Evolutionary conservation across 2,797 vertebrate genomes (phyloP).

Genomic region (Chelon labrosus): DNA sequence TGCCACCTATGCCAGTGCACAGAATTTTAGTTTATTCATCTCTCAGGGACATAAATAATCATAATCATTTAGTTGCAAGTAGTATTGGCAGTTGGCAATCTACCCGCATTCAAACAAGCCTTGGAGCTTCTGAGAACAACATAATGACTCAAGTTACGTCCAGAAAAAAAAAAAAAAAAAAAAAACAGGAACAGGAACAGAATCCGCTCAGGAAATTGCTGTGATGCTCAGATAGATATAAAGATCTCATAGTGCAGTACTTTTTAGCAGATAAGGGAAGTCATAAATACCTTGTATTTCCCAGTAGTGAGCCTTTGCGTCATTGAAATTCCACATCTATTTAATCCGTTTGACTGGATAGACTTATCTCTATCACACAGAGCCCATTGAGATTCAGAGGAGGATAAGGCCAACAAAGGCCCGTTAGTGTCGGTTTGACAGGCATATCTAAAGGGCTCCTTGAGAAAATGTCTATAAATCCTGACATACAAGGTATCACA

Average conservation of each 20-base stretch:
- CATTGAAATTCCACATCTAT: conserved; percentile 10
- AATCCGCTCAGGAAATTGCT: conserved; percentile 48
- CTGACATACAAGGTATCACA: conserved; percentile 45
- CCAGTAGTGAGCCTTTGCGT: conserved; percentile 17
- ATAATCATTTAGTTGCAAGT: conserved; percentile 36
- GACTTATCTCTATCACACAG: conserved; percentile 37
- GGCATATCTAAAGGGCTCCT: conserved; percentile 58
- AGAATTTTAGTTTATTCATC: conserved; percentile 24
- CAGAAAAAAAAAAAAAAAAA: conserved; percentile 27
- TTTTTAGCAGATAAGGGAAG: conserved; percentile 27
- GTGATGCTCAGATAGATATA: conserved; percentile 39
- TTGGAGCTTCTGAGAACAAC: conserved; percentile 24
- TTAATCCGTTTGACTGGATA: conserved; percentile 18
- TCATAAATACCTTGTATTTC: conserved; percentile 10
- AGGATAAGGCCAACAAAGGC: conserved; percentile 61
- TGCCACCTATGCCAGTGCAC: neutral
- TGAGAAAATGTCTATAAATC: conserved; percentile 63
- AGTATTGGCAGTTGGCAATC: conserved; percentile 31
- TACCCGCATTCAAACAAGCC: conserved; percentile 27
- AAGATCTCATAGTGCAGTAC: conserved; percentile 22
- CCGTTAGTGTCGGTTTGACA: conserved; percentile 57
- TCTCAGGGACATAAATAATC: conserved; percentile 15
- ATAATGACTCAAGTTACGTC: conserved; percentile 52
- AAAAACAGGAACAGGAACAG: conserved; percentile 41
- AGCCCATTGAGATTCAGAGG: conserved; percentile 51